Percentiles rank a stretch among this genome's conserved stretches.
Evolutionary conservation across 2,797 vertebrate species (phyloP).

Genomic region (Anniella stebbinsi): DNA sequence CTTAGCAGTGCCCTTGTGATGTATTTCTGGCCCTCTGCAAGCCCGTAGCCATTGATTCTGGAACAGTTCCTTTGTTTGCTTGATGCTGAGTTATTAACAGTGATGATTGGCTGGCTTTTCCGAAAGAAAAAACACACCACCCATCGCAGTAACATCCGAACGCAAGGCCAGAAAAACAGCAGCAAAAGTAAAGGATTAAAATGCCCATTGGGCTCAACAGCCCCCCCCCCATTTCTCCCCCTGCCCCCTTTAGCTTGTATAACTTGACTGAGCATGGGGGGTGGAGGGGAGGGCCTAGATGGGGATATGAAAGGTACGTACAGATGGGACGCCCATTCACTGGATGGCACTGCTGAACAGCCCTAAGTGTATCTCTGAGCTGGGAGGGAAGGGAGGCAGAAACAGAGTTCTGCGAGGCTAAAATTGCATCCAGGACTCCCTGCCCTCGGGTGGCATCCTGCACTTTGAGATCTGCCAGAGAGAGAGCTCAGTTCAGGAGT

Average conservation of each 20-base stretch:
- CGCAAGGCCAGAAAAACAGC: neutral
- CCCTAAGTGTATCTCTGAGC: too few relatives aligned
- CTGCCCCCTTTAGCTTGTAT: neutral
- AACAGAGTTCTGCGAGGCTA: too few relatives aligned
- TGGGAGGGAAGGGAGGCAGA: too few relatives aligned
- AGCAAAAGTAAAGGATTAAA: neutral
- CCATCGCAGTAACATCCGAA: neutral
- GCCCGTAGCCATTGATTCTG: neutral
- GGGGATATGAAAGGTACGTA: neutral
- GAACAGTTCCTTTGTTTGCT: neutral
- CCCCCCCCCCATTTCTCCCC: too few relatives aligned
- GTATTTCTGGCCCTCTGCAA: neutral
- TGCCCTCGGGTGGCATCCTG: too few relatives aligned
- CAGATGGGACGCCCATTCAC: too few relatives aligned
- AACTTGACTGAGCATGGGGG: neutral
- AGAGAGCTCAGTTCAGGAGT: too few relatives aligned
- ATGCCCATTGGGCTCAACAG: neutral
- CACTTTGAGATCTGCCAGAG: too few relatives aligned
- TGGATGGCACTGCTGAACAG: too few relatives aligned
- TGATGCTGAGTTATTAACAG: neutral
- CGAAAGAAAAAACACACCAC: neutral
- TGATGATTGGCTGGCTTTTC: neutral
- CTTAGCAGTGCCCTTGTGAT: neutral
- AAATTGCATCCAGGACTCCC: too few relatives aligned
- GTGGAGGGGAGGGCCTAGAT: neutral